Evolutionary conservation across 1,140 invertebrate genomes (phyloP).

Genomic region (Achroia grisella): DNA sequence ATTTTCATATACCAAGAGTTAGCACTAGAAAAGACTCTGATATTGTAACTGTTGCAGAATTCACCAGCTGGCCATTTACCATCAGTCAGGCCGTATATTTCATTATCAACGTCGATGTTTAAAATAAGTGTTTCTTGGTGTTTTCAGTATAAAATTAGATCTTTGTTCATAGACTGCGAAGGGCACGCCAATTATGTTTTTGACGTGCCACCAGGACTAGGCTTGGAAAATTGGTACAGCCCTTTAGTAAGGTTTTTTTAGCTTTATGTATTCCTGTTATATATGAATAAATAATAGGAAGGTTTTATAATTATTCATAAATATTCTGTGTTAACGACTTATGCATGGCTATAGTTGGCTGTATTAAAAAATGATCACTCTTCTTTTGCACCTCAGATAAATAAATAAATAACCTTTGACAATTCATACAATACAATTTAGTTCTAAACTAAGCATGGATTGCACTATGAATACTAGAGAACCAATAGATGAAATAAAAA

Average conservation of each 20-base stretch:
- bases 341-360: background rate
- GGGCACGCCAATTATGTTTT: conserved; percentile 10
- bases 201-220: background rate
- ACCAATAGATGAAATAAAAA: too few relatives aligned
- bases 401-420: too few relatives aligned
- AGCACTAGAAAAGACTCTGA: too few relatives aligned
- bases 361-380: background rate
- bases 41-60: too few relatives aligned
- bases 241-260: conserved; percentile 1
- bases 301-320: background rate
- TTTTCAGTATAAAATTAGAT: background rate
- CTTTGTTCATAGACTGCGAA: background rate
- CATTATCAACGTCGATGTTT: too few relatives aligned
- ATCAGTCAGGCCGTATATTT: too few relatives aligned
- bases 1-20: too few relatives aligned
- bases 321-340: background rate
- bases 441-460: too few relatives aligned
- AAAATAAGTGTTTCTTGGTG: background rate
- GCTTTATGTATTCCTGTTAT: background rate
- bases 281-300: background rate
- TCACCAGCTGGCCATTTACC: too few relatives aligned
- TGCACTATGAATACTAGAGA: too few relatives aligned
- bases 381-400: too few relatives aligned
- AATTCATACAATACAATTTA: too few relatives aligned
- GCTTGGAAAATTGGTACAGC: conserved; percentile 4